These are phyloP conservation scores for Calephelis perditalis DNA, from an alignment of 2,888 invertebrate genomes.

Conservation along the genomic window DNA sequence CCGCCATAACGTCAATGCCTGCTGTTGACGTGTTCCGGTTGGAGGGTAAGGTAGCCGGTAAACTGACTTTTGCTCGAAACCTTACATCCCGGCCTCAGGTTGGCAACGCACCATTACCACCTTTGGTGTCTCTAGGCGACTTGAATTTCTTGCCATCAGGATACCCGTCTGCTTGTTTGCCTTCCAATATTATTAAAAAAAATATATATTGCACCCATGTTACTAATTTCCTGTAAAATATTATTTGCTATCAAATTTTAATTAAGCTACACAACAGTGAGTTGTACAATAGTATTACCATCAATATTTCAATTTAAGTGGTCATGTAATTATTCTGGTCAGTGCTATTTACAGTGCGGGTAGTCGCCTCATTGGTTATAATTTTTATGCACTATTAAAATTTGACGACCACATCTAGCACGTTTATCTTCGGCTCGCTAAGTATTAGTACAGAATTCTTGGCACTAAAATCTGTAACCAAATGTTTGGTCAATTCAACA, in stretches of 20 bases:
- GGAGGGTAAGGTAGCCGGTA: no score
- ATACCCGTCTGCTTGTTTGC: no score
- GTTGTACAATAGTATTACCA: constrained; percentile 8
- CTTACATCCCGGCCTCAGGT: no score
- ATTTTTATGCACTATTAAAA: constrained; percentile 77
- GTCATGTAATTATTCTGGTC: constrained; percentile 23
- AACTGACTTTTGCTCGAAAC: no score
- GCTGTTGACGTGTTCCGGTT: no score
- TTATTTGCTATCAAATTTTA: background rate
- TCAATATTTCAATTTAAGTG: constrained; percentile 16
- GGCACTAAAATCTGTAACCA: constrained; percentile 30
- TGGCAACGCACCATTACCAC: no score
- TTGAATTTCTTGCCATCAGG: no score
- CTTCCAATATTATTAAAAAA: no score
- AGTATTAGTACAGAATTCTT: constrained; percentile 41
- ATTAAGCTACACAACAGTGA: background rate
- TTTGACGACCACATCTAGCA: constrained; percentile 73
- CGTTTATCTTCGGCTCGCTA: constrained; percentile 67
- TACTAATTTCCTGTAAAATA: no score
- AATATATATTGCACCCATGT: no score
- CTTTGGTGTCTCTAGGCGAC: no score
- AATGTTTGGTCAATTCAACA: constrained; percentile 27
- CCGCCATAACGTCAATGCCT: no score
- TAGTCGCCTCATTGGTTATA: constrained; percentile 75
- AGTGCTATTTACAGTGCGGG: constrained; percentile 36